Conservation (phyloP, 2,888 invertebrate species). For the Conus canariensis region DNA sequence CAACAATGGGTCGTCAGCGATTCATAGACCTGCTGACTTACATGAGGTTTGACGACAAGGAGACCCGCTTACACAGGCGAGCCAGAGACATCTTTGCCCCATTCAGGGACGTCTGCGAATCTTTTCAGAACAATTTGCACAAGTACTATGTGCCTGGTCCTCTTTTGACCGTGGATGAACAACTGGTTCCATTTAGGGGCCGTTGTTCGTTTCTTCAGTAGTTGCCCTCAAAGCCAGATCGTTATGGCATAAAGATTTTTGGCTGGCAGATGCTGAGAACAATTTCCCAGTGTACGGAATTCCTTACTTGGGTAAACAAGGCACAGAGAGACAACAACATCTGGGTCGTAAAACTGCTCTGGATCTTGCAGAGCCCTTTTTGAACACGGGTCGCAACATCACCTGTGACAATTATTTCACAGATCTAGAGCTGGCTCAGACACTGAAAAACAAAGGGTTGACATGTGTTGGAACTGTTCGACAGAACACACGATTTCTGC, state of each 20-base stretch:
- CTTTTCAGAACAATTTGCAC: slow-evolving; percentile 18
- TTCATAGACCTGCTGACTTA: not conserved
- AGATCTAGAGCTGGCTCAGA: not conserved
- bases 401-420: slow-evolving; percentile 41
- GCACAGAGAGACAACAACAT: slow-evolving; percentile 20
- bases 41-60: slow-evolving; percentile 19
- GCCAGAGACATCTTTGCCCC: not conserved
- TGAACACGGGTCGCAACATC: slow-evolving; percentile 20
- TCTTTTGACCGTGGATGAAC: slow-evolving; percentile 33
- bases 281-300: slow-evolving; percentile 21
- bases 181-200: slow-evolving; percentile 36
- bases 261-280: slow-evolving; percentile 35
- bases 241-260: slow-evolving; percentile 30
- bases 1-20: not conserved
- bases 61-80: not conserved
- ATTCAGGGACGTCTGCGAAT: slow-evolving; percentile 11
- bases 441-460: not conserved
- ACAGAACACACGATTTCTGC: slow-evolving; percentile 15
- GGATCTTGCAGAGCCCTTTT: slow-evolving; percentile 12
- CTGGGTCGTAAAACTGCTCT: not conserved
- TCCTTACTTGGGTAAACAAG: slow-evolving; percentile 10
- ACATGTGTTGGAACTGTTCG: slow-evolving; percentile 34
- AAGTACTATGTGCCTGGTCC: slow-evolving; percentile 27
- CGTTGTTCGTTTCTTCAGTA: slow-evolving; percentile 35
- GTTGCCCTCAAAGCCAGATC: slow-evolving; percentile 17